These are phyloP conservation scores for Sinocyclocheilus anophthalmus DNA, from an alignment of 2,113 vertebrate genomes.

Conservation along the genomic window DNA sequence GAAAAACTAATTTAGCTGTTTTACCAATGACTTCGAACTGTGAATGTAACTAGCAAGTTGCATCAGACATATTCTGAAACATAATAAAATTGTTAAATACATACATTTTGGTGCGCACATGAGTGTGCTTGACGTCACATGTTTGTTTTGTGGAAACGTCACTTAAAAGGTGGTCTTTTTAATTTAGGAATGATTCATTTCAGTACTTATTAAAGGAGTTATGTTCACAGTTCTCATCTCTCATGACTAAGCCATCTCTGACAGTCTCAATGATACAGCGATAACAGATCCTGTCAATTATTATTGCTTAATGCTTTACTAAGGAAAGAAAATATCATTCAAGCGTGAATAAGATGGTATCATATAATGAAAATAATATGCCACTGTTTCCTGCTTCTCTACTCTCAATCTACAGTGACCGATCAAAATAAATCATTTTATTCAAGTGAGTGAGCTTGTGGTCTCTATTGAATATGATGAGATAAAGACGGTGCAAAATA, in stretches of 20 bases:
- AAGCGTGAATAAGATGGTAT: neutral
- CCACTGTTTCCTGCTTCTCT: neutral
- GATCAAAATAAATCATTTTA: neutral
- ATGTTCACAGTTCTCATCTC: neutral
- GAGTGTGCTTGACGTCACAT: neutral
- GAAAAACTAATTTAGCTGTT: neutral
- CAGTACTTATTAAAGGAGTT: neutral
- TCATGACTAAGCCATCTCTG: slow-evolving; percentile 19
- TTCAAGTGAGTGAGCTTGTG: neutral
- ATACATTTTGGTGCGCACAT: neutral
- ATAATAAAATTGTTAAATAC: neutral
- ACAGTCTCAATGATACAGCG: neutral
- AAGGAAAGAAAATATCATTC: neutral
- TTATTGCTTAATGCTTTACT: neutral
- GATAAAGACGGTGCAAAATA: neutral
- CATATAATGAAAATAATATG: neutral
- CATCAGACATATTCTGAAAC: neutral
- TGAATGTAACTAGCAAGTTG: neutral
- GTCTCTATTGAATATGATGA: neutral
- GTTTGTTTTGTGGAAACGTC: neutral
- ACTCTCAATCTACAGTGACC: neutral
- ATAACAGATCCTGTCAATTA: slow-evolving; percentile 12
- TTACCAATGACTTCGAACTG: neutral
- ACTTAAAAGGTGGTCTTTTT: neutral
- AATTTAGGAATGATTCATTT: slow-evolving; percentile 1